Evolutionary conservation across 2,888 invertebrate species (phyloP).

Genomic region (Charanyca ferruginea): DNA sequence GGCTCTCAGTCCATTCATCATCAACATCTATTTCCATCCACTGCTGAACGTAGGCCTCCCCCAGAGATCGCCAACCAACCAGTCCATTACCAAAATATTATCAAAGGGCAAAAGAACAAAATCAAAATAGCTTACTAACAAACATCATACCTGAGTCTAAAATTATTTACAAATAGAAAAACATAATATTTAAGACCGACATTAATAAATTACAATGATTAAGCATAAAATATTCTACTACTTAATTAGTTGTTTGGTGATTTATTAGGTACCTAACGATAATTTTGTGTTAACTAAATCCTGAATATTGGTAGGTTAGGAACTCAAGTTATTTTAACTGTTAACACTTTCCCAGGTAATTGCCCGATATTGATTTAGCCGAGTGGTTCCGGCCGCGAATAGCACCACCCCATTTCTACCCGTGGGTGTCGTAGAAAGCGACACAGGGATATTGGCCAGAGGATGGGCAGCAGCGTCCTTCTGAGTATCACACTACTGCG

Average conservation of each 20-base stretch:
- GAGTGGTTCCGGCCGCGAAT: no score
- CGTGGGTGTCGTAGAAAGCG: no score
- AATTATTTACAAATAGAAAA: constrained; percentile 6
- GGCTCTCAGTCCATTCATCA: no score
- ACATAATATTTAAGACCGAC: constrained; percentile 13
- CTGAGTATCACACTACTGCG: no score
- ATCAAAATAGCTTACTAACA: constrained; percentile 12
- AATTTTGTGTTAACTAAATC: constrained; percentile 16
- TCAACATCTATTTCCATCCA: no score
- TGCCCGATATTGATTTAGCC: neutral
- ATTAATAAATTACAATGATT: constrained; percentile 31
- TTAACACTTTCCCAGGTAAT: neutral
- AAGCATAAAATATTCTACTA: constrained; percentile 40
- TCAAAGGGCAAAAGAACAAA: neutral
- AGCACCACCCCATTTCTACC: no score
- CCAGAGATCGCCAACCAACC: no score
- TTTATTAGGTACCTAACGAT: constrained; percentile 33
- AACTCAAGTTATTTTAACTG: neutral
- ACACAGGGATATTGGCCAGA: no score
- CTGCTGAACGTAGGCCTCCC: no score
- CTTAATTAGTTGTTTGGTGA: constrained; percentile 46
- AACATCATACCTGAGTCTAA: neutral
- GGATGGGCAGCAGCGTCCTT: no score
- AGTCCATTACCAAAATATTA: no score
- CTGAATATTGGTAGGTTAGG: neutral